Evolutionary conservation across 2,888 invertebrate genomes (phyloP).

Genomic region (Electrophaes corylata): DNA sequence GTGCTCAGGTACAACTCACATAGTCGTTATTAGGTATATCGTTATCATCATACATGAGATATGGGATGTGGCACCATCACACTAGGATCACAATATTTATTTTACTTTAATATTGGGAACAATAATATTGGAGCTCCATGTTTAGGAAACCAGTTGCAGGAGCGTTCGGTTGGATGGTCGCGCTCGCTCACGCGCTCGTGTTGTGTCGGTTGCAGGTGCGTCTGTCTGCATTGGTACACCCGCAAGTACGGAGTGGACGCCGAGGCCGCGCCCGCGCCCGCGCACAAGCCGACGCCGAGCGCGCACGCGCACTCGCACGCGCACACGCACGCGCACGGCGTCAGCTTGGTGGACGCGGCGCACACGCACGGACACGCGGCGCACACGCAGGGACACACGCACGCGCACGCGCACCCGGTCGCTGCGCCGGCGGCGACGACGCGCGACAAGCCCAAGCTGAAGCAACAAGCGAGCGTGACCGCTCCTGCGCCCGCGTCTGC

Average conservation of each 20-base stretch:
- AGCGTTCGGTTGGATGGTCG: too few species aligned
- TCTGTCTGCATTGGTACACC: conserved; percentile 87
- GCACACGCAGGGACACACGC: conserved; percentile 22
- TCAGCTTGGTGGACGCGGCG: conserved; percentile 18
- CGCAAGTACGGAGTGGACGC: conserved; percentile 73
- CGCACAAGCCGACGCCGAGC: neutral
- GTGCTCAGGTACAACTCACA: conserved; percentile 80
- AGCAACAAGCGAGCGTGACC: conserved; percentile 68
- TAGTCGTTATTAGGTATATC: too few species aligned
- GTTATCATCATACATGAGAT: too few species aligned
- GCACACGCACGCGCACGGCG: conserved; percentile 44
- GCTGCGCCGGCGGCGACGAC: neutral
- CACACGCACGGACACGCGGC: conserved; percentile 17
- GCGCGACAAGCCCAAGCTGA: conserved; percentile 62
- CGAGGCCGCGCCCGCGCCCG: conserved; percentile 61
- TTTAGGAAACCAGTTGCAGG: too few species aligned
- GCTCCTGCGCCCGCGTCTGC: conserved; percentile 63
- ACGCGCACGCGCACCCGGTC: neutral
- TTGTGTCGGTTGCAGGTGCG: conserved; percentile 71
- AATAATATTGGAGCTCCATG: too few species aligned
- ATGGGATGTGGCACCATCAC: too few species aligned
- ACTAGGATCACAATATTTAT: too few species aligned
- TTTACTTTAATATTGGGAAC: too few species aligned
- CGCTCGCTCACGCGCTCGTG: neutral
- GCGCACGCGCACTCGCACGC: conserved; percentile 1